Evolutionary conservation across 2,113 vertebrate species (phyloP), one percentile per base, ranked within the genome.

Genomic region (Scortum barcoo): DNA sequence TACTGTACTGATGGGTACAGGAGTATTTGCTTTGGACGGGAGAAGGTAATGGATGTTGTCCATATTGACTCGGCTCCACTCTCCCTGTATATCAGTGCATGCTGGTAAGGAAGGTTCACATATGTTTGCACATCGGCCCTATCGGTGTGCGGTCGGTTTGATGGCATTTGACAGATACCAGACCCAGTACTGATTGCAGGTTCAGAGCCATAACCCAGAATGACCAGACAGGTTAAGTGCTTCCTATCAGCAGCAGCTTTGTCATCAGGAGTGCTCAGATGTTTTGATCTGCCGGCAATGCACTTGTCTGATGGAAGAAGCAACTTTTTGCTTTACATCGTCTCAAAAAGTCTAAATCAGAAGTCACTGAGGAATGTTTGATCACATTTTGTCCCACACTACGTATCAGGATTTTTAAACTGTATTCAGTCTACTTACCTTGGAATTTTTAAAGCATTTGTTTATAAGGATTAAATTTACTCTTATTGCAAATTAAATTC

Each of bases 121-220:
- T 26, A 51, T 14, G 48, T 48, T 50, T 1, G 16, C 30, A 61
- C 42, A 50, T 73, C 3, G 28, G 13, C 80, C 80, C 69, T 60
- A 50, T 26, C 53, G 46, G 54, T 73, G 56, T 30, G 66, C 57
- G 24, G 61, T 85, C 62, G 65, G 57, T 82, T 86, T 86, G 80
- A 91, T 82, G 87, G 76, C 77, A 24, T 88, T 76, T 93, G 92
- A 95, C 85, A 85, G 80, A 92, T 56, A 82, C 86, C 94, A 95
- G 94, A 12, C 65, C 67, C 54, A 5, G 77, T 75, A 73, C 88
- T 89, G 92, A 94, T 83, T 90, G 86, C 54, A 69, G 57, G 75
- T 88, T 94, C 89, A 92, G 89, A 93, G 86, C 77, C 81, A 20
- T 33, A 79, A 85, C 81, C 63, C 50, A 84, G 86, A 90, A 80